Conservation (phyloP, 2,113 vertebrate genomes). For the Syngnathus floridae region DNA sequence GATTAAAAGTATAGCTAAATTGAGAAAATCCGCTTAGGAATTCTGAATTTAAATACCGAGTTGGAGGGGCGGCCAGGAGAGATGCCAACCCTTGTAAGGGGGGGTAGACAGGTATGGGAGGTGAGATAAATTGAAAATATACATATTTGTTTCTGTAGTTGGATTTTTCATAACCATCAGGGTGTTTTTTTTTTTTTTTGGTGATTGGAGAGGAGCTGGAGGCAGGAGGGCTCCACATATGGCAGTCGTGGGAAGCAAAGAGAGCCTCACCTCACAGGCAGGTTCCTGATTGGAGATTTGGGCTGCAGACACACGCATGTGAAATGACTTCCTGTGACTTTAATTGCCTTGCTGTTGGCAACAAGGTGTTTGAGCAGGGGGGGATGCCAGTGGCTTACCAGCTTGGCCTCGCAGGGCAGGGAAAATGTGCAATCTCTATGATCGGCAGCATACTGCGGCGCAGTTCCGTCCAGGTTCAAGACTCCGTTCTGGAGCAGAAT, state of each 20-base stretch:
- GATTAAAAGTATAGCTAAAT: conserved; percentile 99
- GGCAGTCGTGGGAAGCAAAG: conserved; percentile 31
- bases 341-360: conserved; percentile 87
- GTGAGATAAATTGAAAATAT: conserved; percentile 76
- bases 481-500: neutral
- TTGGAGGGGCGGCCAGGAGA: conserved; percentile 78
- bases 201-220: conserved; percentile 19
- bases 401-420: conserved; percentile 67
- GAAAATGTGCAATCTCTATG: conserved; percentile 73
- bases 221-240: conserved; percentile 23
- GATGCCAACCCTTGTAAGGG: conserved; percentile 62
- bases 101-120: conserved; percentile 60
- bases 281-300: conserved; percentile 74
- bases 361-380: conserved; percentile 77
- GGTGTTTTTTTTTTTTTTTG: conserved; percentile 68
- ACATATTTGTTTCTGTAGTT: conserved; percentile 80
- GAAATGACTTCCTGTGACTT: conserved; percentile 83
- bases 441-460: conserved; percentile 60
- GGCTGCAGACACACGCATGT: conserved; percentile 79
- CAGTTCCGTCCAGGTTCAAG: conserved; percentile 60
- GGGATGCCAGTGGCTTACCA: conserved; percentile 75
- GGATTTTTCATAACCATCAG: conserved; percentile 56
- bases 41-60: conserved; percentile 93
- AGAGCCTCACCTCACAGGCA: conserved; percentile 63
- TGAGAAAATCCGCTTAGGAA: conserved; percentile 99